These are phyloP conservation scores for Canis aureus DNA, from an alignment of 2,113 vertebrate species.

Conservation along the genomic window DNA sequence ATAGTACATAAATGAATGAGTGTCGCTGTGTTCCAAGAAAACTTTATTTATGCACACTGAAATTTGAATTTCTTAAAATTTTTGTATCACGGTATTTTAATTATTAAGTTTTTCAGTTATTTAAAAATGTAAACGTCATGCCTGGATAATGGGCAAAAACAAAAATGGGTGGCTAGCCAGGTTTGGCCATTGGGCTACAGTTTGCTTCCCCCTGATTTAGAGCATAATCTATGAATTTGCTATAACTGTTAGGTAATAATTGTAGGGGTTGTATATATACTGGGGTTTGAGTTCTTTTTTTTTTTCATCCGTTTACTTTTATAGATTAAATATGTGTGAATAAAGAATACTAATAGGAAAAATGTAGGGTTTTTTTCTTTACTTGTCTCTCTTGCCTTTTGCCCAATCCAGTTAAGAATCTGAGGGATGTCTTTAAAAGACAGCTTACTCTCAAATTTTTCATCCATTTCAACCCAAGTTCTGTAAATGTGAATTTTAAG, in stretches of 20 bases:
- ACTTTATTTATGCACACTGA: neutral
- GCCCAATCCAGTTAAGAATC: conserved; percentile 30
- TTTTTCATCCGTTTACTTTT: conserved; percentile 32
- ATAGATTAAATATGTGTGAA: conserved; percentile 1
- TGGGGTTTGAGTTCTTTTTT: conserved; percentile 16
- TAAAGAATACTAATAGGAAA: conserved; percentile 32
- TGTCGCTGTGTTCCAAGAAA: conserved; percentile 4
- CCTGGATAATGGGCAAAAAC: neutral
- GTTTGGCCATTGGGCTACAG: neutral
- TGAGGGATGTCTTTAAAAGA: neutral
- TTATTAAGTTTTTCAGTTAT: neutral
- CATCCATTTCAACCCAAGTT: neutral
- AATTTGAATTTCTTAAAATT: conserved; percentile 50
- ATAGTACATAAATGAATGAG: neutral
- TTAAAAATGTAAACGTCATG: conserved; percentile 8
- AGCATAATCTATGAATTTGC: neutral
- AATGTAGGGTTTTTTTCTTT: neutral
- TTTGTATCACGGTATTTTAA: neutral
- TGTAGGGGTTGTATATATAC: conserved; percentile 33
- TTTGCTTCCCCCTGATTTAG: neutral
- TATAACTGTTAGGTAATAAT: neutral
- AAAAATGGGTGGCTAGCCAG: neutral
- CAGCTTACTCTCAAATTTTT: conserved; percentile 56
- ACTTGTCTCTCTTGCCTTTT: neutral
- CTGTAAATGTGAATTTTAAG: conserved; percentile 46